Evolutionary conservation across 2,113 vertebrate species (phyloP).

Genomic region (Chamaetylas fuelleborni): DNA sequence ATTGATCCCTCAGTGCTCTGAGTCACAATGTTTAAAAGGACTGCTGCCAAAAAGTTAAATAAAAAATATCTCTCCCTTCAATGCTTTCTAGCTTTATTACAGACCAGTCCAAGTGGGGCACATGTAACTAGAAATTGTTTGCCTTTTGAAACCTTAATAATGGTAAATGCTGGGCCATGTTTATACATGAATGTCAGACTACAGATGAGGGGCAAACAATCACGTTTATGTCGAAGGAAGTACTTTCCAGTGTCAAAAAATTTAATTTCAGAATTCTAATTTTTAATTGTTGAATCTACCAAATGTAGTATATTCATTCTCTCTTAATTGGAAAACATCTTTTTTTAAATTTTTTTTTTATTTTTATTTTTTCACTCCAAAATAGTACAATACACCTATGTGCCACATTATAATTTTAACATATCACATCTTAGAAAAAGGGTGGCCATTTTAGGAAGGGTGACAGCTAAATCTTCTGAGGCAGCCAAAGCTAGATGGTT

Average conservation of each 20-base stretch:
- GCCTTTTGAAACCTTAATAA: background rate
- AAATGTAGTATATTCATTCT: background rate
- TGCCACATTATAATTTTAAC: background rate
- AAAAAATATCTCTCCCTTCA: background rate
- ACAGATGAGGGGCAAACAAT: background rate
- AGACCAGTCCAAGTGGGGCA: background rate
- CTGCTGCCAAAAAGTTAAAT: conserved; percentile 17
- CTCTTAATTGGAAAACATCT: background rate
- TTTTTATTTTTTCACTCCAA: background rate
- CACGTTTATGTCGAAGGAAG: background rate
- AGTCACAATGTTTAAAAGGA: conserved; percentile 19
- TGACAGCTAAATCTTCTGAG: background rate
- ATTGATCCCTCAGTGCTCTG: conserved; percentile 47
- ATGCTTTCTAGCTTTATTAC: conserved; percentile 28
- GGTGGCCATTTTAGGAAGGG: background rate
- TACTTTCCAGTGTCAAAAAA: background rate
- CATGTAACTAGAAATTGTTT: background rate
- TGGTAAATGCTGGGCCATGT: background rate
- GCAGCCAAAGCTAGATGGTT: background rate
- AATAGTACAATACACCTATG: background rate
- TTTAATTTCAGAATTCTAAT: background rate
- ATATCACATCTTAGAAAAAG: background rate
- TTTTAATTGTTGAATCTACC: background rate
- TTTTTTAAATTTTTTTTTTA: background rate
- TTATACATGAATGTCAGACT: background rate